These are phyloP conservation scores for Bhutanitis thaidina DNA, from an alignment of 2,888 invertebrate species.

Conservation along the genomic window DNA sequence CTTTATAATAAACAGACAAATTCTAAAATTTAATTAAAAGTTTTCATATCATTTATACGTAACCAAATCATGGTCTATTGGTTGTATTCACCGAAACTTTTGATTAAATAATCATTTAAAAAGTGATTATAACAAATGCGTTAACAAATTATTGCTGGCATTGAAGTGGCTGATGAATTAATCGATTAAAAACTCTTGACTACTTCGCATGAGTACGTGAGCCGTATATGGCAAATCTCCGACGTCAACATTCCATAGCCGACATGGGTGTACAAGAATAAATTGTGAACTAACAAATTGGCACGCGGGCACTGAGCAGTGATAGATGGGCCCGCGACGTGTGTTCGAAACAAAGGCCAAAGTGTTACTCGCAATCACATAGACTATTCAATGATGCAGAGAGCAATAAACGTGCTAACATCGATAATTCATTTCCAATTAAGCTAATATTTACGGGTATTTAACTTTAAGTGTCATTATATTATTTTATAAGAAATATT, in stretches of 20 bases:
- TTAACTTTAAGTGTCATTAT: no score
- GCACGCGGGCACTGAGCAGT: conserved; percentile 51
- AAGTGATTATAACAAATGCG: conserved; percentile 11
- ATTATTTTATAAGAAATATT: no score
- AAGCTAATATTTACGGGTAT: no score
- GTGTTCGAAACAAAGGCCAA: conserved; percentile 66
- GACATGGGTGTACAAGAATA: conserved; percentile 41
- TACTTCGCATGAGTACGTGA: conserved; percentile 28
- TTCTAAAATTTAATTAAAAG: no score
- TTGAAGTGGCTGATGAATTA: conserved; percentile 18
- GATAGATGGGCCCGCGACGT: conserved; percentile 64
- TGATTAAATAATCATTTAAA: no score
- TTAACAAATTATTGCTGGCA: conserved; percentile 18
- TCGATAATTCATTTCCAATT: no score
- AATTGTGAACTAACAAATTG: conserved; percentile 62
- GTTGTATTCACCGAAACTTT: no score
- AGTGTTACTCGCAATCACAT: conserved; percentile 70
- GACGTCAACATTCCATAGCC: conserved; percentile 22
- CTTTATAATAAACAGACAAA: no score
- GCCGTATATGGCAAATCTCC: conserved; percentile 32
- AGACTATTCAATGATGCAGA: conserved; percentile 56
- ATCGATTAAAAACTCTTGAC: conserved; percentile 29
- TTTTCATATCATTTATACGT: no score
- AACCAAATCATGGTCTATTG: no score
- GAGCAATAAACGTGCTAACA: no score